These are phyloP conservation scores for Cotesia chilonis DNA, from an alignment of 1,140 invertebrate species.

Conservation along the genomic window DNA sequence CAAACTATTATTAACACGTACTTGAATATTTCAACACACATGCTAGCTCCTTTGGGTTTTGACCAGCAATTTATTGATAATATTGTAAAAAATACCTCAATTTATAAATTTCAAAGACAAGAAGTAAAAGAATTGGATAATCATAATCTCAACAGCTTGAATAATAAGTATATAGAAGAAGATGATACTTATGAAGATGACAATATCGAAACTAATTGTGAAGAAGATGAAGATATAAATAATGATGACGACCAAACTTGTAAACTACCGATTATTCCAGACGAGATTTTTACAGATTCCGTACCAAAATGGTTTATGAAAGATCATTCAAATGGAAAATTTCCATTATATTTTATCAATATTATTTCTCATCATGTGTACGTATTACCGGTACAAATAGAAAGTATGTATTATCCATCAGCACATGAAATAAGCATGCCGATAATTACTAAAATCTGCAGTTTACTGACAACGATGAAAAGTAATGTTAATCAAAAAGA, in stretches of 20 bases:
- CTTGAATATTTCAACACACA: conserved; percentile 65
- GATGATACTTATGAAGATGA: conserved; percentile 34
- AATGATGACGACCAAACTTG: conserved; percentile 29
- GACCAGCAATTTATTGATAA: conserved; percentile 42
- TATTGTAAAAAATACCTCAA: conserved; percentile 19
- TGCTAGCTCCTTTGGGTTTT: conserved; percentile 58
- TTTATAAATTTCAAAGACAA: conserved; percentile 47
- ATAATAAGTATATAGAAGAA: conserved; percentile 35
- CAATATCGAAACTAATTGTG: conserved; percentile 21
- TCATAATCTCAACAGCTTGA: background rate
- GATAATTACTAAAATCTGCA: conserved; percentile 74
- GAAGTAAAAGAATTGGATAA: conserved; percentile 27
- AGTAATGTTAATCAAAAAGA: conserved; percentile 48
- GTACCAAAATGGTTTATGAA: conserved; percentile 74
- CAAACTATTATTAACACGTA: conserved; percentile 73
- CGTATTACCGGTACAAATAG: conserved; percentile 77
- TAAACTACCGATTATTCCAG: background rate
- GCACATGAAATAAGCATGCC: conserved; percentile 71
- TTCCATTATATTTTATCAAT: conserved; percentile 74
- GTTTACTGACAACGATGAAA: conserved; percentile 66
- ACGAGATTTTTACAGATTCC: conserved; percentile 28
- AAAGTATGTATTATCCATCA: conserved; percentile 71
- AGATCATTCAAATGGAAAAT: conserved; percentile 68
- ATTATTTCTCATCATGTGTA: conserved; percentile 72
- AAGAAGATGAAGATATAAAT: conserved; percentile 41